Evolutionary conservation across 2,113 vertebrate species (phyloP).

Genomic region (Gnathonemus echidnorhynchus): DNA sequence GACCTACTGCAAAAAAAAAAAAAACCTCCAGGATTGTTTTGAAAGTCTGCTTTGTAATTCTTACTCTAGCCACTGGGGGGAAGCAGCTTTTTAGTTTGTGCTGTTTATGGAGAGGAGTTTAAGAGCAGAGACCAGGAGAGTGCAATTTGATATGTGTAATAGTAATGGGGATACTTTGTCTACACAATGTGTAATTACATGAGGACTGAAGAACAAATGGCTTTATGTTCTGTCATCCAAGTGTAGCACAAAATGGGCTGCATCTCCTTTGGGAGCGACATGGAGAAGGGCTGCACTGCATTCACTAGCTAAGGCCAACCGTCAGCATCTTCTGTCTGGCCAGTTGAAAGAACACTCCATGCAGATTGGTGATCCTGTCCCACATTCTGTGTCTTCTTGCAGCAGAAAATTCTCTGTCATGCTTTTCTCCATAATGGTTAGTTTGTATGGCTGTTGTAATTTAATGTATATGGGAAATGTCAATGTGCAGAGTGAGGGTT

Average conservation of each 20-base stretch:
- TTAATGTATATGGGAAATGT: not conserved
- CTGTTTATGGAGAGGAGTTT: not conserved
- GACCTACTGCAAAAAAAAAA: not conserved
- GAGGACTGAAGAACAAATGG: not conserved
- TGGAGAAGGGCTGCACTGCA: not conserved
- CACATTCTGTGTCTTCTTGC: not conserved
- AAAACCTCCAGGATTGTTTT: not conserved
- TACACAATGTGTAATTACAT: not conserved
- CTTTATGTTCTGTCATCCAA: not conserved
- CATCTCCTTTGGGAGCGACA: not conserved
- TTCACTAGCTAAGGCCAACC: not conserved
- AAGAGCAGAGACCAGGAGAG: not conserved
- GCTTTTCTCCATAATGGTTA: not conserved
- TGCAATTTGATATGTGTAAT: not conserved
- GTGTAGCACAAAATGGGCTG: not conserved
- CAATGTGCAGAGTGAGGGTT: not conserved
- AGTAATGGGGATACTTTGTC: not conserved
- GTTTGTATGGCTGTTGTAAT: not conserved
- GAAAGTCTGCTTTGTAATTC: not conserved
- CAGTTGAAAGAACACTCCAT: not conserved
- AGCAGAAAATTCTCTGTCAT: not conserved
- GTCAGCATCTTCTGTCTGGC: not conserved
- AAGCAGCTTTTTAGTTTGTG: not conserved
- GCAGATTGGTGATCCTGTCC: not conserved
- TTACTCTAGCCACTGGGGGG: not conserved